Evolutionary conservation across 2,888 invertebrate species (phyloP), one percentile per base, ranked within the genome.

Genomic region (Ectropis crepuscularia): DNA sequence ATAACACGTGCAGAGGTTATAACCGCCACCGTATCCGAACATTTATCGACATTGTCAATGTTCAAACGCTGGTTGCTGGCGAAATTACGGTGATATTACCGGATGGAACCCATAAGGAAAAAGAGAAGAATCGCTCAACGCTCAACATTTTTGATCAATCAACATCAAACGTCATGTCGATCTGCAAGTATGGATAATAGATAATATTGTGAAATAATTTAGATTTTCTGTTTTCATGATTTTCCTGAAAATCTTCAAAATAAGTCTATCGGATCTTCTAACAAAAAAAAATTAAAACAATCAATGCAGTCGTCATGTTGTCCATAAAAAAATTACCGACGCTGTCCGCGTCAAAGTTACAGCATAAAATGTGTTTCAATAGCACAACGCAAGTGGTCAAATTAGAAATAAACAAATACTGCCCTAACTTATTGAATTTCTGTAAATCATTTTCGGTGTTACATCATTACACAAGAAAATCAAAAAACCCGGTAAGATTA

Each of bases 371-470:
- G 53, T 74, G 75, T 66, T 77, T 82, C 63, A 76, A 80, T 65
- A 61, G 78, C 10, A 75, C 74, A 68, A 82, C 79, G 76, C 69
- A 67, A 57, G 53, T 76, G 37, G 62, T 78, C n/a, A 79, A 81
- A 48, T 82, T 72, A 48, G 76, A 83, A 70, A 69, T 82, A 79
- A 79, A 82, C 75, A 83, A 83, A 79, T 74, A 79, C 36, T 82
- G 75, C 69, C 68, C 77, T 48, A 82, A 76, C 74, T 71, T 89
- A 39, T 41, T 81, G 28, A 82, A 82, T 73, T 78, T 91, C 54
- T 90, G 89, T 70, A 85, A 82, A 81, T 86, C 90, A 7, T 80
- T 89, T 11, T 82, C 87, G 36, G 81, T 75, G 6, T 74, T 91
- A 53, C 89, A 90, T 72, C 82, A 83, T 73, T 64, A 87, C 41